phyloP scores from a whole-genome alignment of 2,113 vertebrate genomes.

The Brachionichthys hirsutus region DNA sequence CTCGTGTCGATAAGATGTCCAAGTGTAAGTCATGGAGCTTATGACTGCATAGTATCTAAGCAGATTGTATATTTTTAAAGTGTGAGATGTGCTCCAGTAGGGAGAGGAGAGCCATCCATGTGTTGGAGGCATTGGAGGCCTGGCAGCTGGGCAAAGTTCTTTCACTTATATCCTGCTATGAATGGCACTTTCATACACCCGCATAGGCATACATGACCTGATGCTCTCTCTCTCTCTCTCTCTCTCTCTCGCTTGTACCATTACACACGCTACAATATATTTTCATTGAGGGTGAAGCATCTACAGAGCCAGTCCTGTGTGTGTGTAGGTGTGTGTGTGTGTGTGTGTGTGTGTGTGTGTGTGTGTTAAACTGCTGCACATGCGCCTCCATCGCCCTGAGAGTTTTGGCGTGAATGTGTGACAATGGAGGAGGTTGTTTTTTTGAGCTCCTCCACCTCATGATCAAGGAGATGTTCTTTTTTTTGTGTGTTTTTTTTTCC shows the following conservation, averaged over 20 bases:
- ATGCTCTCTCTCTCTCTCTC: conserved; percentile 29
- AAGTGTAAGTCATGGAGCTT: conserved; percentile 64
- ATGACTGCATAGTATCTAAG: conserved; percentile 62
- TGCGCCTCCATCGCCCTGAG: conserved; percentile 12
- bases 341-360: not conserved
- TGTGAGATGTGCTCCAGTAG: conserved; percentile 48
- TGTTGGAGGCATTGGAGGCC: conserved; percentile 52
- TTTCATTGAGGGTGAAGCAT: conserved; percentile 35
- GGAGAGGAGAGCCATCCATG: conserved; percentile 47
- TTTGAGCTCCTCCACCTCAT: too few species aligned
- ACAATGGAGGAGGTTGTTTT: too few species aligned
- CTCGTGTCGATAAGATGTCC: conserved; percentile 62
- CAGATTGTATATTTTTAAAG: conserved; percentile 77
- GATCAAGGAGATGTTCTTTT: too few species aligned
- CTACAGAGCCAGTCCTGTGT: conserved; percentile 18
- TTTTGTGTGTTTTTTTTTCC: too few species aligned
- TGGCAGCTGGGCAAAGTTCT: conserved; percentile 60
- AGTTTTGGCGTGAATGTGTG: too few species aligned
- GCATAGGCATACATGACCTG: conserved; percentile 39
- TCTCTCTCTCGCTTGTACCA: conserved; percentile 30
- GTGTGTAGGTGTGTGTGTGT: conserved; percentile 5
- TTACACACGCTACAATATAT: conserved; percentile 40
- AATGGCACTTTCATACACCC: conserved; percentile 58
- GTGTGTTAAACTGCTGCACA: conserved; percentile 2
- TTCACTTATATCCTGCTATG: conserved; percentile 48